Evolutionary conservation across 2,113 vertebrate genomes (phyloP).

Genomic region (Campylorhamphus procurvoides): DNA sequence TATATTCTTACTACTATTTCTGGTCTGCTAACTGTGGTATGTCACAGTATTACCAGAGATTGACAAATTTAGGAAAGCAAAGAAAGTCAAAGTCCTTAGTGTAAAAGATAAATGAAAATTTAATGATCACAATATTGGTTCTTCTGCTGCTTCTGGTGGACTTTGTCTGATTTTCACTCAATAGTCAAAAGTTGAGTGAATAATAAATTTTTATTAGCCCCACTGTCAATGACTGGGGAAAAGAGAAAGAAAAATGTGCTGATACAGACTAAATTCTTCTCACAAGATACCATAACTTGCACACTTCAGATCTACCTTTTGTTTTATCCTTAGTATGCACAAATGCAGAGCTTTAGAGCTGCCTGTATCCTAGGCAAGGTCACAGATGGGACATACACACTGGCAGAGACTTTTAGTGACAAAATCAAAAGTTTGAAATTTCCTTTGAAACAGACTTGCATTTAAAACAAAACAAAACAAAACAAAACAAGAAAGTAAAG

Average conservation of each 20-base stretch:
- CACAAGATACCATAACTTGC: background rate
- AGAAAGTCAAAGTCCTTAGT: background rate
- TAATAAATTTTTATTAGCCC: background rate
- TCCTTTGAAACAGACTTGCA: background rate
- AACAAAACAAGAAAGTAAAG: background rate
- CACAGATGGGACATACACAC: background rate
- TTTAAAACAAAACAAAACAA: background rate
- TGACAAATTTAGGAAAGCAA: background rate
- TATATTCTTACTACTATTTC: background rate
- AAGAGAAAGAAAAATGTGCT: background rate
- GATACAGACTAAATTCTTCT: background rate
- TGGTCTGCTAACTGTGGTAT: background rate
- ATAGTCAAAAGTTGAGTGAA: background rate
- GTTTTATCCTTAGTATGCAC: background rate
- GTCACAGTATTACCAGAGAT: background rate
- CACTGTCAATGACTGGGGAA: background rate
- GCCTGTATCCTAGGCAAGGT: background rate
- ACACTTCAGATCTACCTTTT: background rate
- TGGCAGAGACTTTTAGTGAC: background rate
- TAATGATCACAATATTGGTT: accelerated
- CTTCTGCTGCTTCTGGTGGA: background rate
- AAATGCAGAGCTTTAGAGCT: conserved; percentile 21
- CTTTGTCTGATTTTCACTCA: background rate
- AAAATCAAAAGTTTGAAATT: conserved; percentile 2
- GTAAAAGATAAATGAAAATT: background rate